Base-by-base conservation (phyloP, 2,797 vertebrate species). In the Rallus crepitans region DNA sequence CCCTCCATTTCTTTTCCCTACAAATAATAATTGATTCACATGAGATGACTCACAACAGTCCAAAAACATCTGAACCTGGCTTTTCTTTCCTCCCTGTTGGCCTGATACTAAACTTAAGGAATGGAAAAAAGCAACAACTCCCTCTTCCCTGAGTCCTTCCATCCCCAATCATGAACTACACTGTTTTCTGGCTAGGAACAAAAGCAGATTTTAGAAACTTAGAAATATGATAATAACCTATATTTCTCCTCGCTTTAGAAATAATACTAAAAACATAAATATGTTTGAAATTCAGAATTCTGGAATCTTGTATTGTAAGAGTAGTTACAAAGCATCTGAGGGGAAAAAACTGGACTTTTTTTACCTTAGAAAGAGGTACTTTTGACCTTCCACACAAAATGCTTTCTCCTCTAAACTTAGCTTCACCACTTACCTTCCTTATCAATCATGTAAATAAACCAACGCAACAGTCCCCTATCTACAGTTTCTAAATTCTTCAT, bases 131-230 rank as follows among this genome's bases (percentile, higher is more conserved):
- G 9, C 2, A 47, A 14, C 16, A 82, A 19, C 25, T 27, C 8
- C 20, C 11, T 68, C 42, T 82, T 72, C 17, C 3, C 10, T 64
- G 15, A 52, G 9, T 8, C 7, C 27, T 90, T 40, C 16, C 11
- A 76, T 16, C 4, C 6, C 12, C 33, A 65, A 0, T 16, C 30
- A 53, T 33, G 23, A 61, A 16, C 31, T 68, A 31, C 47, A 1
- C 5, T 42, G n/a, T 55, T 82, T 71, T 65, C 18, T 57, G 48
- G 17, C 56, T 72, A 53, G 28, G n/a, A 40, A 33, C 6, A 79
- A 89, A 55, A 25, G 8, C 18, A 47, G 12, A 18, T 55, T 91
- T 94, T 47, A 72, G 52, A 88, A 90, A 47, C 2, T 18, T 53
- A 35, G 25, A 56, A 8, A 19, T 65, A 68, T 8, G 21, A 64